Percentiles rank a stretch among this genome's conserved stretches.
phyloP scores from a whole-genome alignment of 2,888 invertebrate species.

The Lasioglossum vierecki region DNA sequence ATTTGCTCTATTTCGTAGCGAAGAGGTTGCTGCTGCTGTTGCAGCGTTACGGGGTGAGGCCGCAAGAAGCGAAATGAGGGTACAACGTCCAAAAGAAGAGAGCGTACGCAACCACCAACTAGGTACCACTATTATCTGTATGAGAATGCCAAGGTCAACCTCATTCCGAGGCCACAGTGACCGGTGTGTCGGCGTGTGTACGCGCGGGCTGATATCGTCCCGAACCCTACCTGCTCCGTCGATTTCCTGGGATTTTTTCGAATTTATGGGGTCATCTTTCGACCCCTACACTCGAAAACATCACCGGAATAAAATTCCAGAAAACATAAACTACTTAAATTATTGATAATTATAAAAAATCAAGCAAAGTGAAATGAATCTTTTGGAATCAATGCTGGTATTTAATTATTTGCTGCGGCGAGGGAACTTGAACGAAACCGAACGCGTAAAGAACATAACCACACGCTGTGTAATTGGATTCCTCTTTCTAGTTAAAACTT shows the following conservation, averaged over 20 bases:
- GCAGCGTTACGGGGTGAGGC: slow-evolving; percentile 40
- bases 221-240: slow-evolving; percentile 31
- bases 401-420: background rate
- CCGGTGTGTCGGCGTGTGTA: slow-evolving; percentile 50
- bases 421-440: background rate
- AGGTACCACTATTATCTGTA: slow-evolving; percentile 74
- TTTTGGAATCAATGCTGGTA: background rate
- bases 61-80: slow-evolving; percentile 66
- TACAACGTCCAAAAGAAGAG: slow-evolving; percentile 62
- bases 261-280: background rate
- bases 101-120: slow-evolving; percentile 56
- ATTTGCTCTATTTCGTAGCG: slow-evolving; percentile 58
- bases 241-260: slow-evolving; percentile 1
- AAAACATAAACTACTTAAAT: background rate
- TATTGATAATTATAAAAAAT: background rate
- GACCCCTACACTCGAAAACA: background rate
- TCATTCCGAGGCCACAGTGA: slow-evolving; percentile 74
- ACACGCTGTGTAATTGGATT: slow-evolving; percentile 5
- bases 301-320: background rate
- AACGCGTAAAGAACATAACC: slow-evolving; percentile 1
- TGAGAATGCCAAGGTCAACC: slow-evolving; percentile 80
- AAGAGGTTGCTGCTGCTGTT: slow-evolving; percentile 20
- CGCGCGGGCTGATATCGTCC: slow-evolving; percentile 49
- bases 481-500: slow-evolving; percentile 6
- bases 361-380: background rate